phyloP scores from a whole-genome alignment of 1,140 invertebrate species.

The Maconellicoccus hirsutus region DNA sequence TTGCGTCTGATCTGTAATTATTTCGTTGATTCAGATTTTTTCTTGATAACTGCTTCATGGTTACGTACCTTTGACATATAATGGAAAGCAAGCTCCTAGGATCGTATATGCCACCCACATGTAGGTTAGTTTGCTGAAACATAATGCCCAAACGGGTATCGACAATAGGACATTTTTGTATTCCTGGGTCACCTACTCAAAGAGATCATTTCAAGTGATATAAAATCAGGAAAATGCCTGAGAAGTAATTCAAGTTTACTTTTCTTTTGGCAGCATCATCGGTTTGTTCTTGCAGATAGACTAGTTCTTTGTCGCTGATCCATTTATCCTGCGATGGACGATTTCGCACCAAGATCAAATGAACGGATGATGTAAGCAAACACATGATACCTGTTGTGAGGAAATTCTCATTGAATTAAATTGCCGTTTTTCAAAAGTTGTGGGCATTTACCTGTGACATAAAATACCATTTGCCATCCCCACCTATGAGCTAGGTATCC shows the following conservation, averaged over 20 bases:
- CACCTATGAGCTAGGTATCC: neutral
- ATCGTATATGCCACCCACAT: no score
- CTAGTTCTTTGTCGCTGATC: neutral
- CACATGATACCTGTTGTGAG: neutral
- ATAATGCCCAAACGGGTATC: no score
- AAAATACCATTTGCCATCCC: conserved; percentile 55
- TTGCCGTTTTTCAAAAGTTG: neutral
- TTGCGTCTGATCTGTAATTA: neutral
- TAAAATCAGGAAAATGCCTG: neutral
- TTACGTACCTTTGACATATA: neutral
- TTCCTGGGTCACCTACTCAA: no score
- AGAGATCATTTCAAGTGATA: neutral
- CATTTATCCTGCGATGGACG: neutral
- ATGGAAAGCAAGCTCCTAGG: no score
- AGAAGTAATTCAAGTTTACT: neutral
- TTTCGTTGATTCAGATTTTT: no score
- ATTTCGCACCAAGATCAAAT: neutral
- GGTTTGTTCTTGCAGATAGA: neutral
- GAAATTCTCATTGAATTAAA: neutral
- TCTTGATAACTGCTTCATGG: no score
- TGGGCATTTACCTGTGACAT: conserved; percentile 58
- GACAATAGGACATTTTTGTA: no score
- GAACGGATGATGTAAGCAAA: neutral
- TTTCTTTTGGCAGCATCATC: neutral
- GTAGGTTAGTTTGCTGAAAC: no score